Conservation (phyloP, 2,888 invertebrate genomes). For the Microctonus hyperodae region DNA sequence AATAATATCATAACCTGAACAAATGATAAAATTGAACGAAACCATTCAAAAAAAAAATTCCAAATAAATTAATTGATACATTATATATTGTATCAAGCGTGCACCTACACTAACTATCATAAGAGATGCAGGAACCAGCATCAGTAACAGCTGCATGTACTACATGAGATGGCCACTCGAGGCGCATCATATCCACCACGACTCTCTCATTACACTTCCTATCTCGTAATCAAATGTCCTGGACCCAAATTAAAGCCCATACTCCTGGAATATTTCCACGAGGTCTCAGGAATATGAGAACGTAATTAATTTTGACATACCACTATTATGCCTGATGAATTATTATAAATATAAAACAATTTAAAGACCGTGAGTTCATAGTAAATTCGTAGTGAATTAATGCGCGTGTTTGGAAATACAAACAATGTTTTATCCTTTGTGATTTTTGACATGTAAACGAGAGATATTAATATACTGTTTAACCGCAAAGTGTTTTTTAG, state of each 20-base stretch:
- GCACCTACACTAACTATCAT: not conserved
- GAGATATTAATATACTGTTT: constrained; percentile 5
- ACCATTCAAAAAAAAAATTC: too few species aligned
- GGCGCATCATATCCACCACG: constrained; percentile 21
- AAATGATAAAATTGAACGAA: too few species aligned
- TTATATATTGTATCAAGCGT: not conserved
- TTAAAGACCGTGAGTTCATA: not conserved
- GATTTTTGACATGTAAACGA: not conserved
- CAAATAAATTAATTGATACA: too few species aligned
- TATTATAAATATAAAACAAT: not conserved
- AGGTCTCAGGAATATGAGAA: not conserved
- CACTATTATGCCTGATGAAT: not conserved
- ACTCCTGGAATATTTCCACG: constrained; percentile 5
- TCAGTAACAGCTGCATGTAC: constrained; percentile 21
- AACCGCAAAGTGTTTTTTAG: constrained; percentile 2
- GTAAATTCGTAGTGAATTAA: not conserved
- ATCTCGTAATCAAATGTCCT: constrained; percentile 14
- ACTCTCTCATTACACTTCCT: not conserved
- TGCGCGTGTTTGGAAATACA: not conserved
- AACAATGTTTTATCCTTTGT: constrained; percentile 26
- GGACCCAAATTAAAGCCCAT: not conserved
- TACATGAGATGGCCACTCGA: constrained; percentile 24
- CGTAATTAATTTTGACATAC: not conserved
- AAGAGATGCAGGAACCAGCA: constrained; percentile 18
- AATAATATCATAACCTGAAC: too few species aligned